Conservation (phyloP, 2,888 invertebrate genomes). For the Dolichomitus sp. region DNA sequence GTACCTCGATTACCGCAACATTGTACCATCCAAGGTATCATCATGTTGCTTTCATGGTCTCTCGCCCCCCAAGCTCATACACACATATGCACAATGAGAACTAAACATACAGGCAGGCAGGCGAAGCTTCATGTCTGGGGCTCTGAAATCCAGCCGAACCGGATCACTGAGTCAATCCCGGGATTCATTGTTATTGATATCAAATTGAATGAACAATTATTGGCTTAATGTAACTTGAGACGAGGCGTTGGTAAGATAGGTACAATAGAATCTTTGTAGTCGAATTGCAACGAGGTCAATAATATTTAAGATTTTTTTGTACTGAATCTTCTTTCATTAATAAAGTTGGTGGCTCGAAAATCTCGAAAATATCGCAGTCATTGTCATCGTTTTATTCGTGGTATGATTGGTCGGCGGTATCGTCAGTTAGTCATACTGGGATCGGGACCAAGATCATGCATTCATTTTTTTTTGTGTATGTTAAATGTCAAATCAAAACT, state of each 20-base stretch:
- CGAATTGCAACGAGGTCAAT: neutral
- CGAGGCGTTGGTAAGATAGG: neutral
- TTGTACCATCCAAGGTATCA: constrained; percentile 44
- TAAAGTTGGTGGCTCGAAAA: too few species aligned
- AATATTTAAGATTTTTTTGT: too few species aligned
- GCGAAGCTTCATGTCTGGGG: neutral
- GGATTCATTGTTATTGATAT: constrained; percentile 34
- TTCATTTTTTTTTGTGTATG: too few species aligned
- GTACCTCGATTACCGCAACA: constrained; percentile 55
- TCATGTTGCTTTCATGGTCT: constrained; percentile 51
- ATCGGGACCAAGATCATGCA: too few species aligned
- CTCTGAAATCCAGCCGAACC: constrained; percentile 15
- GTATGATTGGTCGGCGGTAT: too few species aligned
- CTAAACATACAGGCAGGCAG: neutral
- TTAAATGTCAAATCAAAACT: too few species aligned
- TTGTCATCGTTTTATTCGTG: too few species aligned
- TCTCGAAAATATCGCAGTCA: too few species aligned
- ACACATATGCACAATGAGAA: neutral
- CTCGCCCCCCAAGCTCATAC: neutral
- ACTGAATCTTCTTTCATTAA: too few species aligned
- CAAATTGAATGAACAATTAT: constrained; percentile 10
- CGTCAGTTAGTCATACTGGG: too few species aligned
- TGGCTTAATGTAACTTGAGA: neutral
- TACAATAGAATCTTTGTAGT: neutral
- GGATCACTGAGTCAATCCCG: constrained; percentile 23